A percentile compares a stretch with the other conserved stretches of the same genome.
These are phyloP conservation scores for Bovichtus diacanthus DNA, from an alignment of 2,797 vertebrate genomes.

Conservation along the genomic window DNA sequence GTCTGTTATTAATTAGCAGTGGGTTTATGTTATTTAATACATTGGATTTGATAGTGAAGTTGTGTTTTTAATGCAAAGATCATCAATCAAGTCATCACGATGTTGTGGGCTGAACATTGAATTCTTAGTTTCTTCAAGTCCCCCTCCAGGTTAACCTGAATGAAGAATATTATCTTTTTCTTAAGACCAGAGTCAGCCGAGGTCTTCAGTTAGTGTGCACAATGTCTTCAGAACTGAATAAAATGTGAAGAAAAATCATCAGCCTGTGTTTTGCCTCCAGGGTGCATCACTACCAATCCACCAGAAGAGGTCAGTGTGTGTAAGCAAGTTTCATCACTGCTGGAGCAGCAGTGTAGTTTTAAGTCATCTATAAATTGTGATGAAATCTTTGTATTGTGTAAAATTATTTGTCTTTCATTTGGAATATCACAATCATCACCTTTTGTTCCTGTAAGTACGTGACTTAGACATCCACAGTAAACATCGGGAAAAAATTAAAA, in stretches of 20 bases:
- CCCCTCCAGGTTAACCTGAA: not conserved
- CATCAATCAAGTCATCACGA: not conserved
- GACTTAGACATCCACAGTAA: not conserved
- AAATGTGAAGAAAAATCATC: not conserved
- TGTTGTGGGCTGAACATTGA: not conserved
- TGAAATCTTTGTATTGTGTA: not conserved
- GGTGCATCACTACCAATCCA: not conserved
- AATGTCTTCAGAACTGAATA: conserved; percentile 6
- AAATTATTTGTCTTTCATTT: not conserved
- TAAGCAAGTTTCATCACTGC: not conserved
- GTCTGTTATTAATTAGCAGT: not conserved
- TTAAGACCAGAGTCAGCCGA: not conserved
- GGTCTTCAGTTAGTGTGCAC: not conserved
- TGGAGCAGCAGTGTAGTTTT: not conserved
- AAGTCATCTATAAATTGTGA: not conserved
- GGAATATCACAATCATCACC: not conserved
- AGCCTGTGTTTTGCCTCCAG: not conserved
- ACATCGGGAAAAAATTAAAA: too few relatives aligned
- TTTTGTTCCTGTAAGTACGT: not conserved
- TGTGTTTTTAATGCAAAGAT: conserved; percentile 24
- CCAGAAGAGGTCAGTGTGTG: conserved; percentile 50
- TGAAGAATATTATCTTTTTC: too few relatives aligned
- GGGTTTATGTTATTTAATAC: conserved; percentile 18
- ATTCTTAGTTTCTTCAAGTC: not conserved
- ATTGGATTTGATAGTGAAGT: conserved; percentile 11